phyloP scores from a whole-genome alignment of 2,113 vertebrate genomes.

The Myiozetetes cayanensis region DNA sequence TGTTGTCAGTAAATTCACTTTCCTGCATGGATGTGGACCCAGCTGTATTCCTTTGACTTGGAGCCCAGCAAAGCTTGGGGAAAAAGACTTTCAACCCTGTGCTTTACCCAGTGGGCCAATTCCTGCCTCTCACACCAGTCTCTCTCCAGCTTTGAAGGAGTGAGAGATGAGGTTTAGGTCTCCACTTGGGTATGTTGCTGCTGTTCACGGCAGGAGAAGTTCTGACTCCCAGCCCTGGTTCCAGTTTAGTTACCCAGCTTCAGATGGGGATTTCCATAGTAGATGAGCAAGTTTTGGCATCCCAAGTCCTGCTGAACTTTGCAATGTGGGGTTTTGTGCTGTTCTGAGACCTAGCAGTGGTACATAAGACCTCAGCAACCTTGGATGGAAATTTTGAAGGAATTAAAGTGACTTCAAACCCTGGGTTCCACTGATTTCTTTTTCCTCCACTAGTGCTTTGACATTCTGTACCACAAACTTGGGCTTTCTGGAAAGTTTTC shows the following conservation, averaged over 20 bases:
- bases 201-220: not conserved
- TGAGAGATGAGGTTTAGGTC: not conserved
- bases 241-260: not conserved
- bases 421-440: not conserved
- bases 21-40: not conserved
- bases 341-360: not conserved
- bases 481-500: not conserved
- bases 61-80: not conserved
- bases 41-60: not conserved
- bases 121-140: not conserved
- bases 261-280: fast-evolving
- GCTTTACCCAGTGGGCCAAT: not conserved
- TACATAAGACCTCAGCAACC: not conserved
- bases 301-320: not conserved
- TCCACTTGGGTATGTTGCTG: not conserved
- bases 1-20: constrained; percentile 37
- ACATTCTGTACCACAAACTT: not conserved
- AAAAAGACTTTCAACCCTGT: not conserved
- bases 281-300: not conserved
- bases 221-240: not conserved
- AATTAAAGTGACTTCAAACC: not conserved
- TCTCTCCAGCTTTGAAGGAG: not conserved
- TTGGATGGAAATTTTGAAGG: not conserved
- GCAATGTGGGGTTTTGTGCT: not conserved
- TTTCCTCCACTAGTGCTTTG: not conserved